Evolutionary conservation across 1,140 invertebrate genomes (phyloP).

Genomic region (Zaprionus nigranus): DNA sequence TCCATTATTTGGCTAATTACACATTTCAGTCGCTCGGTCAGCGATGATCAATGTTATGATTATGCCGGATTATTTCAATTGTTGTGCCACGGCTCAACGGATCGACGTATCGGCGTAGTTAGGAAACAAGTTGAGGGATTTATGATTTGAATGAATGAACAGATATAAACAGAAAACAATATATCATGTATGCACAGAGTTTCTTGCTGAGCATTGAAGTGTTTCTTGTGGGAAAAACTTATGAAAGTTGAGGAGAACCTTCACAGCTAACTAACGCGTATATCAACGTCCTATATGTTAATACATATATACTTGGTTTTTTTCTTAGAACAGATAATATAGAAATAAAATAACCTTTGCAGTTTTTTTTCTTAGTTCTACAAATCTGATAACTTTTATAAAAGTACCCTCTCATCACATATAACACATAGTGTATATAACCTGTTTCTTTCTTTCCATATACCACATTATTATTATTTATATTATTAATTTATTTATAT

Average conservation of each 20-base stretch:
- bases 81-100: constrained; percentile 1
- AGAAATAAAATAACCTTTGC: too few relatives aligned
- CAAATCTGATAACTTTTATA: too few relatives aligned
- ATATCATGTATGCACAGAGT: background rate
- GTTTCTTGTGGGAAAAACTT: background rate
- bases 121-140: background rate
- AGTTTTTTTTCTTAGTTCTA: too few relatives aligned
- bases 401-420: too few relatives aligned
- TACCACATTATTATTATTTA: too few relatives aligned
- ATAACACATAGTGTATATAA: too few relatives aligned
- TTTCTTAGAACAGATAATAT: too few relatives aligned
- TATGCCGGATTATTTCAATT: constrained; percentile 34
- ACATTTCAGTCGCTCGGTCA: constrained; percentile 45
- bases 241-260: background rate
- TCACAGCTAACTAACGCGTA: background rate
- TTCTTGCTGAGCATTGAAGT: background rate
- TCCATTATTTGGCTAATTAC: constrained; percentile 70
- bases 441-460: too few relatives aligned
- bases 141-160: background rate
- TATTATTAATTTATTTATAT: too few relatives aligned
- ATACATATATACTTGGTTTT: too few relatives aligned
- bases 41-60: constrained; percentile 62
- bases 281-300: background rate
- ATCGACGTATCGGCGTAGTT: constrained; percentile 12
- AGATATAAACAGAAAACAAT: background rate